Conservation (phyloP, 2,797 vertebrate genomes). For the Thamnophis elegans region DNA sequence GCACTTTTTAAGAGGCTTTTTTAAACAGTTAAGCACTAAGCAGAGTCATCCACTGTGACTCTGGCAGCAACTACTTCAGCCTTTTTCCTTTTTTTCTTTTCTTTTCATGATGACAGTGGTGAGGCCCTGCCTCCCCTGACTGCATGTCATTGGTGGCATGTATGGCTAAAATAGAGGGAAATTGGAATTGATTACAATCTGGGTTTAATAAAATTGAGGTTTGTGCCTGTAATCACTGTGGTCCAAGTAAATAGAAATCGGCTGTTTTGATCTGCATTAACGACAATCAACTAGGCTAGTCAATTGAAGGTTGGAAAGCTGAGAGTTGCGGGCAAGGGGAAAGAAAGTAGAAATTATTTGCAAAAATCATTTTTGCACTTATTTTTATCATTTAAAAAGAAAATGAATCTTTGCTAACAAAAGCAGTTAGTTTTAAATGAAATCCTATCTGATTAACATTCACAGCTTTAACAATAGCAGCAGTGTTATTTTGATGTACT, state of each 20-base stretch:
- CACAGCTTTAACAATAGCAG: background rate
- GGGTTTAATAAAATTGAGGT: background rate
- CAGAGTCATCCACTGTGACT: too few relatives aligned
- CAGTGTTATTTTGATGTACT: background rate
- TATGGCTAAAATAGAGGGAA: background rate
- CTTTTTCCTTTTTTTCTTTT: too few relatives aligned
- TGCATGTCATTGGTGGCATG: too few relatives aligned
- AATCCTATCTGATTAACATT: background rate
- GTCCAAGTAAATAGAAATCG: background rate
- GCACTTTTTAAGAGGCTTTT: too few relatives aligned
- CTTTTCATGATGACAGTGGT: too few relatives aligned
- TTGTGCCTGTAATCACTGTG: background rate
- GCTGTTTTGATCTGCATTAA: background rate
- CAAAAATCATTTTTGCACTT: background rate
- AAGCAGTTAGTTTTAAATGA: background rate
- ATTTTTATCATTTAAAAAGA: background rate
- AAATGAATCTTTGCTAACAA: background rate
- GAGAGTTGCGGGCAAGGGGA: rapidly evolving
- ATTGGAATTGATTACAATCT: background rate
- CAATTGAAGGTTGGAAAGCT: background rate
- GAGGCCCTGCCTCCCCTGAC: too few relatives aligned
- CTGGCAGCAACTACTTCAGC: too few relatives aligned
- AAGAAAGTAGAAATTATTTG: background rate
- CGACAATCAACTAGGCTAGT: background rate
- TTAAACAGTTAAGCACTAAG: too few relatives aligned